Conservation (phyloP, 1,140 invertebrate species). For the Rhopalosiphum maidis region DNA sequence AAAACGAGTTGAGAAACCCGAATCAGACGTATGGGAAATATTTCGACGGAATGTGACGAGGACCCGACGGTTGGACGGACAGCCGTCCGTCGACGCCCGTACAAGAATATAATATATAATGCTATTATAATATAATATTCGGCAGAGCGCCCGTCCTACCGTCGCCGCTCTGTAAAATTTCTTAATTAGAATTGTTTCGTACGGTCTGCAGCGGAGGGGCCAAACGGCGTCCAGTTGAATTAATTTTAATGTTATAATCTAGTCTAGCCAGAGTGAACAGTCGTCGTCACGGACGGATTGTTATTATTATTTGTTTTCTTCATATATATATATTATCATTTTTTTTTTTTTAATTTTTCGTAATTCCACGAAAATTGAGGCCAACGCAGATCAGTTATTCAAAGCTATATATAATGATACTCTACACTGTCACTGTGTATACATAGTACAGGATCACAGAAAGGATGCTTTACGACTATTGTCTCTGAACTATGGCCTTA, state of each 20-base stretch:
- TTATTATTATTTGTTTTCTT: neutral
- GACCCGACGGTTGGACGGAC: neutral
- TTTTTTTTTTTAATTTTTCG: neutral
- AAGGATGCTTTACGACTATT: neutral
- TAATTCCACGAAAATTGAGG: neutral
- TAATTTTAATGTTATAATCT: conserved; percentile 19
- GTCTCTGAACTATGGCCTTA: conserved; percentile 10
- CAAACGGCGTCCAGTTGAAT: neutral
- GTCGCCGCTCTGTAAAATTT: neutral
- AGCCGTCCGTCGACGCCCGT: conserved; percentile 19
- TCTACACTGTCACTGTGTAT: neutral
- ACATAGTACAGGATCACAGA: neutral
- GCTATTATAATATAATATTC: conserved; percentile 13
- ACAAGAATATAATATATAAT: neutral
- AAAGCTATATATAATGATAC: neutral
- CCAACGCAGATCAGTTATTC: neutral
- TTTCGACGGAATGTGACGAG: conserved; percentile 2
- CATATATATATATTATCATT: neutral
- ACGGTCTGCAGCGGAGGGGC: neutral
- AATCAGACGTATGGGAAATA: neutral
- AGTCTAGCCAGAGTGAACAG: neutral
- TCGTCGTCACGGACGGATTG: neutral
- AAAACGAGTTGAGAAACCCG: neutral
- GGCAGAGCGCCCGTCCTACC: neutral
- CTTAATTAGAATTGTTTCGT: conserved; percentile 43